These are phyloP conservation scores for Thymelicus sylvestris DNA, from an alignment of 2,888 invertebrate genomes.

Conservation along the genomic window DNA sequence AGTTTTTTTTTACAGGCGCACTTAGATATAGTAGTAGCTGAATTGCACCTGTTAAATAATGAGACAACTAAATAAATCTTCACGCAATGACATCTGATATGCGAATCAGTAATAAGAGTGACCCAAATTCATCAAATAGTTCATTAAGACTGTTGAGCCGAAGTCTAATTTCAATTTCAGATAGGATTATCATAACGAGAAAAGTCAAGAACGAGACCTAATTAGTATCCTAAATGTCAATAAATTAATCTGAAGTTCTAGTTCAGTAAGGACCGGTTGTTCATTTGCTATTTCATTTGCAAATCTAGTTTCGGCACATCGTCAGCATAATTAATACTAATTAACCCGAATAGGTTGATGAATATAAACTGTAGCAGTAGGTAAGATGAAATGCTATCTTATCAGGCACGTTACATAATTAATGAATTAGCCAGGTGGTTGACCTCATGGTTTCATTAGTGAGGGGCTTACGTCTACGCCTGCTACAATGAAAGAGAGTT, in stretches of 20 bases:
- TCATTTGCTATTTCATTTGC: conserved; percentile 22
- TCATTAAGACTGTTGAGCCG: neutral
- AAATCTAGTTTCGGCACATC: conserved; percentile 28
- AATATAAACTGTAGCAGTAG: too few relatives aligned
- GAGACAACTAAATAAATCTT: neutral
- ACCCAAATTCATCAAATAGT: conserved; percentile 15
- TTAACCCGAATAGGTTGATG: conserved; percentile 11
- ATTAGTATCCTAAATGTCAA: conserved; percentile 30
- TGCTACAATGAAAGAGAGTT: neutral
- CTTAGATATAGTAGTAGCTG: too few relatives aligned
- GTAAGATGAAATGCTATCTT: neutral
- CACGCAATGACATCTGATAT: neutral
- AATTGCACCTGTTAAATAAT: neutral
- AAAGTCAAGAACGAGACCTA: conserved; percentile 32
- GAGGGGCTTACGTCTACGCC: neutral
- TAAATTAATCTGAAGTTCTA: conserved; percentile 30
- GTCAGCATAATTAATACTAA: conserved; percentile 18
- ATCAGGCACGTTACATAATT: neutral
- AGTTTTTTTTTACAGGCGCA: too few relatives aligned
- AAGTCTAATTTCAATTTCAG: conserved; percentile 26
- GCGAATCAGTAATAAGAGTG: neutral
- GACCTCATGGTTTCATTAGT: neutral
- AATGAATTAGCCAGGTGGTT: neutral
- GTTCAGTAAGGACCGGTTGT: conserved; percentile 31
- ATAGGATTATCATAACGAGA: conserved; percentile 16